Percentiles rank a stretch among this genome's conserved stretches.
Conservation (phyloP, 2,888 invertebrate species). For the Caenorhabditis sulstoni region DNA sequence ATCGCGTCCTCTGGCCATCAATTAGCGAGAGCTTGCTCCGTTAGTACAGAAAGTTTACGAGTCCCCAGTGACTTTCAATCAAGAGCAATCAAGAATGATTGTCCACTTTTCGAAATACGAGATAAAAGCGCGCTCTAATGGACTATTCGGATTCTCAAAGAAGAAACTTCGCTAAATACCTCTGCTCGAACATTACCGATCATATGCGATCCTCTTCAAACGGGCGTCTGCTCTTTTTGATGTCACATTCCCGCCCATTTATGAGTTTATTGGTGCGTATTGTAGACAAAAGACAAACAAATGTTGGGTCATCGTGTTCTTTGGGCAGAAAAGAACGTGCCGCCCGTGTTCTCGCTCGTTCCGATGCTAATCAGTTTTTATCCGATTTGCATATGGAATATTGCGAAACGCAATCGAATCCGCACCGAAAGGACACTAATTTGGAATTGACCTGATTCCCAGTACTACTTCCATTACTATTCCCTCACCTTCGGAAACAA, state of each 20-base stretch:
- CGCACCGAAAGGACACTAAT: constrained; percentile 21
- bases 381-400: constrained; percentile 1
- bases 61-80: constrained; percentile 25
- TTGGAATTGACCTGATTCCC: constrained; percentile 17
- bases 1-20: background rate
- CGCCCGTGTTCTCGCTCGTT: background rate
- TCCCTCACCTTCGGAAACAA: too few relatives aligned
- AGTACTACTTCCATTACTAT: constrained; percentile 7
- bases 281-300: constrained; percentile 22
- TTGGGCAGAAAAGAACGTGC: background rate
- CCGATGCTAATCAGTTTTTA: constrained; percentile 25
- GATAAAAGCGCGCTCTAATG: too few relatives aligned
- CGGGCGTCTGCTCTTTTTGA: too few relatives aligned
- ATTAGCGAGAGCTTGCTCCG: background rate
- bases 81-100: background rate
- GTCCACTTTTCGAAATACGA: too few relatives aligned
- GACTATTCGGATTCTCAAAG: too few relatives aligned
- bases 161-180: too few relatives aligned
- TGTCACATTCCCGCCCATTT: background rate
- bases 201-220: too few relatives aligned
- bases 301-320: too few relatives aligned
- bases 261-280: constrained; percentile 27
- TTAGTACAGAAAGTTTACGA: constrained; percentile 18
- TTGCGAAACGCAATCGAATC: constrained; percentile 7
- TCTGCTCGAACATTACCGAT: too few relatives aligned